Base-by-base conservation (phyloP, 2,888 invertebrate species). In the Venusia cambrica region DNA sequence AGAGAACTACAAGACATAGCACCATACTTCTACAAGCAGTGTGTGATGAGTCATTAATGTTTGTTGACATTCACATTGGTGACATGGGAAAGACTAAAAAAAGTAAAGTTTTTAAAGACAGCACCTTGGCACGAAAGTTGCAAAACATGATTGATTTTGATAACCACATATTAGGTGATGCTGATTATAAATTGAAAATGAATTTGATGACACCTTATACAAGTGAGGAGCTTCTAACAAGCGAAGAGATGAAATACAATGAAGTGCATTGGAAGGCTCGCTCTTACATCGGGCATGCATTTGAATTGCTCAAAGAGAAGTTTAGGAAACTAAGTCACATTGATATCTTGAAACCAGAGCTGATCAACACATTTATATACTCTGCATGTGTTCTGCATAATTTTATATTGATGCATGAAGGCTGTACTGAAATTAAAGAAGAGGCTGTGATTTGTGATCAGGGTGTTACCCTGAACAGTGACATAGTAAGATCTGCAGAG, bases 221-320 rank as follows among this genome's bases (percentile, higher is more conserved):
- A 8, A 73, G 71, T 58, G 79, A 80, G 41, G 80, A 84, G 41
- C 39, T 81, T 21, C 51, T 84, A 25, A 81, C 83, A 17, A 71
- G 62, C 54, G 87, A 87, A 54, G 85, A 87, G 51, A 81, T 81
- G 70, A 85, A 77, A 51, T 85, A 80, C 45, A 87, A 87, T 67
- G 79, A 85, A 46, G 50, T 71, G 9, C 83, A 80, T 51, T 76
- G 77, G 78, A 80, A 73, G 45, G 64, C 81, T 11, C 62, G 65
- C 3, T 65, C 66, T 28, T 83, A 81, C 38, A 79, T 87, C 51
- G 69, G 73, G 3, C 66, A 69, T 53, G 78, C 87, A 6, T 83
- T 87, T 71, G 79, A 80, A 48, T 47, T 79, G 36, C 48, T 85
- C 11, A 77, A 66, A 45, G 73, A 73, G 21, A 76, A 70, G 44